Evolutionary conservation across 2,888 invertebrate species (phyloP).

Genomic region (Scrobipalpa atriplicella): DNA sequence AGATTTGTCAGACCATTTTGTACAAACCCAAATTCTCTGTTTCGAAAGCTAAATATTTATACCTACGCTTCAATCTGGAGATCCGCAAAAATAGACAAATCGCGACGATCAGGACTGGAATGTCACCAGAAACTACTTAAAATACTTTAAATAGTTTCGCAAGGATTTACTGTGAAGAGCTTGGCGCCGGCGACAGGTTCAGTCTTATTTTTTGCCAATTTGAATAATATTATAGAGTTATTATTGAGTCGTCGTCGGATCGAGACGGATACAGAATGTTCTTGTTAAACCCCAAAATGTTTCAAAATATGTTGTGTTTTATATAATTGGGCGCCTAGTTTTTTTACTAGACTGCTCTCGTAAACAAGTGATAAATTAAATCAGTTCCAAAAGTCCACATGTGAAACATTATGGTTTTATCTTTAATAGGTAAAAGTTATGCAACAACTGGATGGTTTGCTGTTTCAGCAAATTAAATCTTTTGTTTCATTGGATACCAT

Average conservation of each 20-base stretch:
- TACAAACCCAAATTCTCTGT: too few relatives aligned
- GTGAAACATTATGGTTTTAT: too few relatives aligned
- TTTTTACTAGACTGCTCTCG: neutral
- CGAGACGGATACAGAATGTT: slow-evolving; percentile 7
- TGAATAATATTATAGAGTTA: slow-evolving; percentile 15
- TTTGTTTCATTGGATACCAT: too few relatives aligned
- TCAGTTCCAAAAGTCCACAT: too few relatives aligned
- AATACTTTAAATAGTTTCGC: neutral
- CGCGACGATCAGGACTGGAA: neutral
- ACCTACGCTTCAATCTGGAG: too few relatives aligned
- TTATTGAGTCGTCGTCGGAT: neutral
- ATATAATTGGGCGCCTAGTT: too few relatives aligned
- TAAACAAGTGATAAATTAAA: neutral
- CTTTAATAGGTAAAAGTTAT: too few relatives aligned
- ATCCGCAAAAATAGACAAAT: too few relatives aligned
- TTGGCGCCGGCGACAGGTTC: slow-evolving; percentile 27
- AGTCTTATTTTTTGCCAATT: slow-evolving; percentile 27
- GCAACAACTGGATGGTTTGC: too few relatives aligned
- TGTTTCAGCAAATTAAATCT: too few relatives aligned
- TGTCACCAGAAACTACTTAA: neutral
- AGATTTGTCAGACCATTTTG: too few relatives aligned
- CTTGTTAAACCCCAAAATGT: neutral
- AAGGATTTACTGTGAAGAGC: neutral
- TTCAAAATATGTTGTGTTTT: neutral
- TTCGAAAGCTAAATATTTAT: too few relatives aligned